phyloP scores from a whole-genome alignment of 2,888 invertebrate genomes.

The Rhodophaea formosa region DNA sequence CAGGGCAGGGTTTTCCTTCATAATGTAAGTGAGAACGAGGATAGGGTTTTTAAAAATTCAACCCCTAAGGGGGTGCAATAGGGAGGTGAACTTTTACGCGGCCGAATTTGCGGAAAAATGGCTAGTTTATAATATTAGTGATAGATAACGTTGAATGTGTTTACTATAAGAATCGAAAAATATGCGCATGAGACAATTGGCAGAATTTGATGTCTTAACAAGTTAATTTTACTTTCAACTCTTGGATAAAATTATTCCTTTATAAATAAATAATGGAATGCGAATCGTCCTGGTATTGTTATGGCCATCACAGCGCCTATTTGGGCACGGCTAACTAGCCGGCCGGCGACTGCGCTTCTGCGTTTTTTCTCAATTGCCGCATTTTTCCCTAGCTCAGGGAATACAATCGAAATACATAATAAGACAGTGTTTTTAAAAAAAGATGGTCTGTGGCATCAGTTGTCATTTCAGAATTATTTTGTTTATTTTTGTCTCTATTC shows the following conservation, averaged over 20 bases:
- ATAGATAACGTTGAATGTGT: no score
- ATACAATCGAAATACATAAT: not conserved
- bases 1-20: no score
- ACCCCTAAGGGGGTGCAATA: no score
- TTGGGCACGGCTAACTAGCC: slow-evolving; percentile 10
- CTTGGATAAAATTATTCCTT: not conserved
- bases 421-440: not conserved
- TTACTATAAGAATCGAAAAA: no score
- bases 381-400: not conserved
- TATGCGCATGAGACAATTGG: not conserved
- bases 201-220: not conserved
- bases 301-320: slow-evolving; percentile 13
- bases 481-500: not conserved
- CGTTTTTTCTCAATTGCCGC: slow-evolving; percentile 11
- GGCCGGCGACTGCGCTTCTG: not conserved
- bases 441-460: not conserved
- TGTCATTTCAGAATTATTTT: not conserved
- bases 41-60: no score
- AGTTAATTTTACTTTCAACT: not conserved
- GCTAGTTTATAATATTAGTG: no score
- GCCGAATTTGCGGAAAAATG: no score
- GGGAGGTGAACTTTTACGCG: no score
- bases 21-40: no score
- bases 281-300: slow-evolving; percentile 13
- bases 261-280: slow-evolving; percentile 12